These are phyloP conservation scores for Eidolon helvum DNA, from an alignment of 2,113 vertebrate genomes.

Conservation along the genomic window DNA sequence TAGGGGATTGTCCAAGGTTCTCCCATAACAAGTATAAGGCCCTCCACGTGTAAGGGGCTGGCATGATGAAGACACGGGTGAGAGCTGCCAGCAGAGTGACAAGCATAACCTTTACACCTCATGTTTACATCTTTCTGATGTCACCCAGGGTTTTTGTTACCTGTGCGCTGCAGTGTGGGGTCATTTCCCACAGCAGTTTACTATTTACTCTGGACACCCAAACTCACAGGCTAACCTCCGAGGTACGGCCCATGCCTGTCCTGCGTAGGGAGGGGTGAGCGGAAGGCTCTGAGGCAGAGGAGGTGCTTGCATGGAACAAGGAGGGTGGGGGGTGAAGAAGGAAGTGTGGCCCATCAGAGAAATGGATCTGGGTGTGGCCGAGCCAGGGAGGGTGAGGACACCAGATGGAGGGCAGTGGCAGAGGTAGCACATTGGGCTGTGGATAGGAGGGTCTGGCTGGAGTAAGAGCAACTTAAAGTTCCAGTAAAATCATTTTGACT, in stretches of 20 bases:
- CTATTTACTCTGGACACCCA: background rate
- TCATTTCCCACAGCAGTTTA: background rate
- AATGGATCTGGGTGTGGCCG: background rate
- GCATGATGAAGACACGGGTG: too few relatives aligned
- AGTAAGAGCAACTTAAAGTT: background rate
- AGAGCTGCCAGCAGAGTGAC: background rate
- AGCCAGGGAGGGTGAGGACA: rapidly evolving
- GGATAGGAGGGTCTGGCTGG: rapidly evolving
- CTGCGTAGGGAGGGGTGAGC: rapidly evolving
- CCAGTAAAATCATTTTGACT: background rate
- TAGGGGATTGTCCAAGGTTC: background rate
- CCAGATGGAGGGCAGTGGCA: rapidly evolving
- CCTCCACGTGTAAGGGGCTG: rapidly evolving
- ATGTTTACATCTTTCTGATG: rapidly evolving
- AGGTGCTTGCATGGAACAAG: background rate
- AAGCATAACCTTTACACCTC: rapidly evolving
- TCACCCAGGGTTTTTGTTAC: background rate
- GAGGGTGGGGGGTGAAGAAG: background rate
- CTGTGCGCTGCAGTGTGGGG: too few relatives aligned
- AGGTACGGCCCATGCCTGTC: rapidly evolving
- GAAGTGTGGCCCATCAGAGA: rapidly evolving
- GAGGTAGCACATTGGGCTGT: rapidly evolving
- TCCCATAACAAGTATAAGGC: background rate
- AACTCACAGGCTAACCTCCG: rapidly evolving
- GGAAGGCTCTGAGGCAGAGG: rapidly evolving